These are phyloP conservation scores for Monopterus albus DNA, from an alignment of 2,113 vertebrate species.

Conservation along the genomic window DNA sequence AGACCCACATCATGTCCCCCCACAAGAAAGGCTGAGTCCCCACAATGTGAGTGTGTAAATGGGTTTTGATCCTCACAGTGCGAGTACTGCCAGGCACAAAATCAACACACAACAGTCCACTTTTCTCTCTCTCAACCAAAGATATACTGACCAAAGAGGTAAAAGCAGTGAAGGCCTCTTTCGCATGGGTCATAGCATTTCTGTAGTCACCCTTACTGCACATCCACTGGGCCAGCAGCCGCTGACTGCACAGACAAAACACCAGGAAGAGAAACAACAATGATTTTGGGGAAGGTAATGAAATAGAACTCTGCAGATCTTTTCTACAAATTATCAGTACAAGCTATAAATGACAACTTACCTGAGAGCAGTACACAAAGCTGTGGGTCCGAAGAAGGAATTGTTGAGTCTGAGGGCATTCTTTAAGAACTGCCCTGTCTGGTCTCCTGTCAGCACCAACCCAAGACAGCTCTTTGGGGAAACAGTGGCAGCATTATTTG, in stretches of 20 bases:
- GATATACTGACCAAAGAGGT: conserved; percentile 77
- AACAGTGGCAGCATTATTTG: not conserved
- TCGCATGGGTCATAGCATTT: conserved; percentile 84
- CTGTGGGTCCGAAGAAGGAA: conserved; percentile 79
- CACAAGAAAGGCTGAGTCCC: too few species aligned
- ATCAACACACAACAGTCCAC: too few species aligned
- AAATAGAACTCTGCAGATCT: not conserved
- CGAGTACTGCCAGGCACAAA: too few species aligned
- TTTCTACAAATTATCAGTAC: not conserved
- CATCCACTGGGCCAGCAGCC: conserved; percentile 83
- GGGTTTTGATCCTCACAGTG: too few species aligned
- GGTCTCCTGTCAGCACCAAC: conserved; percentile 79
- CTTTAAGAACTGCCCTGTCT: conserved; percentile 76
- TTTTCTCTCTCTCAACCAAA: not conserved
- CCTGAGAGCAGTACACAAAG: conserved; percentile 83
- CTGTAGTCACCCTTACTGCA: conserved; percentile 84
- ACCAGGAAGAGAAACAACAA: not conserved
- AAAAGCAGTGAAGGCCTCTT: conserved; percentile 82
- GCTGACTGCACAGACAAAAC: conserved; percentile 74
- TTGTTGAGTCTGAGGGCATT: conserved; percentile 81
- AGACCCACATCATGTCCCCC: too few species aligned
- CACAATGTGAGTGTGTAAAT: too few species aligned
- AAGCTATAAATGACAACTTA: conserved; percentile 48
- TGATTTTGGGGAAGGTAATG: not conserved
- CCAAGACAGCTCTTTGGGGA: conserved; percentile 82